These are phyloP conservation scores for Drosophila willistoni DNA, from an alignment of 1,140 invertebrate genomes.

Conservation along the genomic window DNA sequence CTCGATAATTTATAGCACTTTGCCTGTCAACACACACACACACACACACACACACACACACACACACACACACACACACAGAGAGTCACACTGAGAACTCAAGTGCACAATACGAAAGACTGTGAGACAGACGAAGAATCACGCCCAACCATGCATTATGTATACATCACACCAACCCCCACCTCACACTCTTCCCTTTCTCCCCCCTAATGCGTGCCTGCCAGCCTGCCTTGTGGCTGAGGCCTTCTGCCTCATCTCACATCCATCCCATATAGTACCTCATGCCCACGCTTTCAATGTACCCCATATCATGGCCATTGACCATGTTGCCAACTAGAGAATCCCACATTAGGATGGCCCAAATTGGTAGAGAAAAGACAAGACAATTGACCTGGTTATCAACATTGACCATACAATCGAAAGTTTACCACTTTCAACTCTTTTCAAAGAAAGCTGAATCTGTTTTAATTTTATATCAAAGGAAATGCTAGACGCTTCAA, in stretches of 20 bases:
- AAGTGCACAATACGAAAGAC: slow-evolving; percentile 59
- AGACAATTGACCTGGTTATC: background rate
- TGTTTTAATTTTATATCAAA: too few relatives aligned
- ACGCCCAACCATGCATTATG: slow-evolving; percentile 69
- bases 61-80: slow-evolving; percentile 35
- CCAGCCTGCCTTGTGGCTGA: background rate
- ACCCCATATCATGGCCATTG: slow-evolving; percentile 22
- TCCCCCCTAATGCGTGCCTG: slow-evolving; percentile 48
- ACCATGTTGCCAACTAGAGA: slow-evolving; percentile 13
- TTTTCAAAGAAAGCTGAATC: too few relatives aligned
- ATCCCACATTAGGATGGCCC: slow-evolving; percentile 11
- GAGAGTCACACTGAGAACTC: slow-evolving; percentile 31
- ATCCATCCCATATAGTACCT: background rate
- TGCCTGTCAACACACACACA: slow-evolving; percentile 59
- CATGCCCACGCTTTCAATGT: background rate
- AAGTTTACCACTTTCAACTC: background rate
- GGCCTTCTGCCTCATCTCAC: background rate
- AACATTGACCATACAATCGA: too few relatives aligned
- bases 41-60: background rate
- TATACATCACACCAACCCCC: slow-evolving; percentile 46
- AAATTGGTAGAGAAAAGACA: background rate
- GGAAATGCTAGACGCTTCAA: too few relatives aligned
- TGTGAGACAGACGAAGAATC: slow-evolving; percentile 47
- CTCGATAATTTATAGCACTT: slow-evolving; percentile 79
- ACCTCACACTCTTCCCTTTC: too few relatives aligned